These are phyloP conservation scores for Cataglyphis cursor DNA, from an alignment of 2,888 invertebrate genomes.

Conservation along the genomic window DNA sequence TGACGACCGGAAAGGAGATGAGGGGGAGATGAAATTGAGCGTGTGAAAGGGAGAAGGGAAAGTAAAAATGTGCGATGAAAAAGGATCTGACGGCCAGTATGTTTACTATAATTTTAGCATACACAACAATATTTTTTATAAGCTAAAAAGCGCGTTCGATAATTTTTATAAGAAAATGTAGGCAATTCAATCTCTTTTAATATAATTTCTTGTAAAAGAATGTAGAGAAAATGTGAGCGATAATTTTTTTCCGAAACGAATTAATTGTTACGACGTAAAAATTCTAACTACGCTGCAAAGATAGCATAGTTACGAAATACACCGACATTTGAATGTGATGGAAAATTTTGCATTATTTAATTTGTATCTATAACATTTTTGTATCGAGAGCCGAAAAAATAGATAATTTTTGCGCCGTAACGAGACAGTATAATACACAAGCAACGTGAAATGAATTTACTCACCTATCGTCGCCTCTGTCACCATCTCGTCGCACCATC, in stretches of 20 bases:
- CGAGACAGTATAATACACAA: neutral
- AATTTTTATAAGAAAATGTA: neutral
- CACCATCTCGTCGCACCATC: neutral
- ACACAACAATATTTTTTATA: slow-evolving; percentile 23
- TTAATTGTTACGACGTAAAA: slow-evolving; percentile 9
- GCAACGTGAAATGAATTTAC: neutral
- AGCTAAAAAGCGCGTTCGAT: neutral
- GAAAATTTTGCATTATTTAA: neutral
- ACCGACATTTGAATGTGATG: neutral
- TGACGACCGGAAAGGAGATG: slow-evolving; percentile 10
- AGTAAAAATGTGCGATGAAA: slow-evolving; percentile 17
- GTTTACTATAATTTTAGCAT: slow-evolving; percentile 7
- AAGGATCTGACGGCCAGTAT: slow-evolving; percentile 55
- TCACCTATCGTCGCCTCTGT: neutral
- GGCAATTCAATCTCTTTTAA: neutral
- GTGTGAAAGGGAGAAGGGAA: neutral
- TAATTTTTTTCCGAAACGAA: slow-evolving; percentile 8
- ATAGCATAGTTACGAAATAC: neutral
- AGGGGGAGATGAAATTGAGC: slow-evolving; percentile 21
- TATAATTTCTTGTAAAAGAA: neutral
- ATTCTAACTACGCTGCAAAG: neutral
- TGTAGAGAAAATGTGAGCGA: neutral
- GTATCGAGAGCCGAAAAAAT: neutral
- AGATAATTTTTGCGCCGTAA: neutral
- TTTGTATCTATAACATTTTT: neutral